Percentiles rank a stretch among this genome's conserved stretches.
phyloP scores from a whole-genome alignment of 1,140 invertebrate genomes.

The Vanessa atalanta region DNA sequence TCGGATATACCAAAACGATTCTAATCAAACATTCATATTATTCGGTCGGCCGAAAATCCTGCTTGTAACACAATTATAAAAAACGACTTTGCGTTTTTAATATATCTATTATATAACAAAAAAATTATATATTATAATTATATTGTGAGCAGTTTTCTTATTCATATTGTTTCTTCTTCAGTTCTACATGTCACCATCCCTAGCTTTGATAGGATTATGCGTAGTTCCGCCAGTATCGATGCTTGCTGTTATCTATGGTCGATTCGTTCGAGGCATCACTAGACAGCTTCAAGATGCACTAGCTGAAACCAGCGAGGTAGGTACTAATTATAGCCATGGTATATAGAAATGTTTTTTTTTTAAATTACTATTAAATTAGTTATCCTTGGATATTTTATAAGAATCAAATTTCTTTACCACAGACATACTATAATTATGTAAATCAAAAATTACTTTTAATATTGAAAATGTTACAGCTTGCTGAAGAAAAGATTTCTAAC shows the following conservation, averaged over 20 bases:
- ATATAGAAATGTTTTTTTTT: no score
- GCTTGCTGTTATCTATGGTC: conserved; percentile 93
- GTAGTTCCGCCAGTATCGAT: conserved; percentile 94
- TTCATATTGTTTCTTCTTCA: conserved; percentile 56
- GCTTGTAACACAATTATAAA: background rate
- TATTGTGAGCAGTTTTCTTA: background rate
- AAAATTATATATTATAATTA: no score
- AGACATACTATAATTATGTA: no score
- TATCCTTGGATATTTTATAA: no score
- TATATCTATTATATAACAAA: no score
- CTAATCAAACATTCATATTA: background rate
- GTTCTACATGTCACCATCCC: conserved; percentile 94
- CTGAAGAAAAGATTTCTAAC: conserved; percentile 96
- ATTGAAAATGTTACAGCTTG: conserved; percentile 82
- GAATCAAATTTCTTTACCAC: no score
- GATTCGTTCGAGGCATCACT: conserved; percentile 93
- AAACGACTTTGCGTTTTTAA: no score
- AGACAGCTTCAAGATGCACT: conserved; percentile 91
- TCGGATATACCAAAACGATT: background rate
- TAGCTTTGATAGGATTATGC: conserved; percentile 91
- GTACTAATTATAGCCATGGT: background rate
- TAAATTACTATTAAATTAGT: no score
- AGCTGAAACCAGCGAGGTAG: conserved; percentile 86
- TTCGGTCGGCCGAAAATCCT: background rate
- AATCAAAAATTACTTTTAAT: background rate